phyloP scores from a whole-genome alignment of 2,888 invertebrate species.

The Germaria angustata region DNA sequence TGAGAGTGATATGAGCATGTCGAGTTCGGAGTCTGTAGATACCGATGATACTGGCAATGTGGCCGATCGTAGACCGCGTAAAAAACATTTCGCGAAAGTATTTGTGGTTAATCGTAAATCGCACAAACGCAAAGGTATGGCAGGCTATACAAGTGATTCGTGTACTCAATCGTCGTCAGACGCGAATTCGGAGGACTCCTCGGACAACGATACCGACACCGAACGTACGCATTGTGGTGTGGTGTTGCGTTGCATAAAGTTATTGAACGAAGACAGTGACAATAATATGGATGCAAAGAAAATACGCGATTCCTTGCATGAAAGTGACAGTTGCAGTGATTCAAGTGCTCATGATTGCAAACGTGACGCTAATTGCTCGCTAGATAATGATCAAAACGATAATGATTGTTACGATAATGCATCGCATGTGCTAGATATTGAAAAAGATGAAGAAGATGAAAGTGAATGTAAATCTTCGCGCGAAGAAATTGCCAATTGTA shows the following conservation, averaged over 20 bases:
- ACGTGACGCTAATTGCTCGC: constrained; percentile 44
- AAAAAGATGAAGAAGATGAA: constrained; percentile 71
- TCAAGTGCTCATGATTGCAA: constrained; percentile 59
- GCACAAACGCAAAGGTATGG: constrained; percentile 40
- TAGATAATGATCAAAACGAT: constrained; percentile 15
- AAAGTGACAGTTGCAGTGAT: constrained; percentile 66
- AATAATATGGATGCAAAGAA: constrained; percentile 26
- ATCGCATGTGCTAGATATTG: constrained; percentile 29
- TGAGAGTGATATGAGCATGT: constrained; percentile 71
- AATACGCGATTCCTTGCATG: constrained; percentile 61
- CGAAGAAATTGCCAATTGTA: constrained; percentile 76
- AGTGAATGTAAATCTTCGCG: constrained; percentile 71
- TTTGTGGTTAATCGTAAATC: constrained; percentile 84
- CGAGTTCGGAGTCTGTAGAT: constrained; percentile 80
- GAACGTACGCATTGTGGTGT: constrained; percentile 81
- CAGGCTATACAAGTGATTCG: constrained; percentile 82
- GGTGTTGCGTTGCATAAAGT: constrained; percentile 77
- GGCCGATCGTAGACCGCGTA: constrained; percentile 81
- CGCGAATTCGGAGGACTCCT: constrained; percentile 82
- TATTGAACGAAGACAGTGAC: constrained; percentile 69
- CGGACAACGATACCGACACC: constrained; percentile 84
- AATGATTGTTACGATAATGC: constrained; percentile 25
- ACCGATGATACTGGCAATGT: constrained; percentile 82
- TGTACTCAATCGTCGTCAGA: constrained; percentile 83
- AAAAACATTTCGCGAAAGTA: constrained; percentile 83